phyloP scores from a whole-genome alignment of 1,140 invertebrate genomes.

The Trypoxylus dichotomus region DNA sequence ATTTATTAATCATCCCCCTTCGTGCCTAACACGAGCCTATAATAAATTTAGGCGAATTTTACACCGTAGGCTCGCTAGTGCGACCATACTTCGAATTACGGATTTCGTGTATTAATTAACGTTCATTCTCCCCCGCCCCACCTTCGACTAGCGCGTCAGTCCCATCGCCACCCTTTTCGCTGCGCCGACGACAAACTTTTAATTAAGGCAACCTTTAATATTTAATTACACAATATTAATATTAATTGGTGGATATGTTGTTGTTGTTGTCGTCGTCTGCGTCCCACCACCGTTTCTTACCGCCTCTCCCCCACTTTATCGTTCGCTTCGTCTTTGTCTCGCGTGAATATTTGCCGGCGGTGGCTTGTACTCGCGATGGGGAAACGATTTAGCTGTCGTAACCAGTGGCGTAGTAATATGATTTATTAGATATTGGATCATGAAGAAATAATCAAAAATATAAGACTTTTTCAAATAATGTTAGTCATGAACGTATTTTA shows the following conservation, averaged over 20 bases:
- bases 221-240: conserved; percentile 23
- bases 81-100: not conserved
- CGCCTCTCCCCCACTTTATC: not conserved
- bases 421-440: too few relatives aligned
- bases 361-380: not conserved
- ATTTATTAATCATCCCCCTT: not conserved
- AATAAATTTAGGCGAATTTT: conserved; percentile 9
- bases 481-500: too few relatives aligned
- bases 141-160: not conserved
- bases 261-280: conserved; percentile 9
- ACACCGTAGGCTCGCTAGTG: not conserved
- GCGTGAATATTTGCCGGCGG: not conserved
- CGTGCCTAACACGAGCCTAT: not conserved
- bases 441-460: too few relatives aligned
- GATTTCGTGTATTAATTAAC: conserved; percentile 10
- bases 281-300: not conserved
- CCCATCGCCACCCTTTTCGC: not conserved
- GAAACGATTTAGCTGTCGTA: not conserved
- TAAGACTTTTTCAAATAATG: too few relatives aligned
- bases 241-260: conserved; percentile 21
- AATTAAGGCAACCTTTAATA: conserved; percentile 22
- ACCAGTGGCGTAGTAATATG: not conserved
- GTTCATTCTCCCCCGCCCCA: not conserved
- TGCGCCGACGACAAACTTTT: conserved; percentile 2
- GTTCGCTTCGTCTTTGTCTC: not conserved